Percentiles rank a stretch among this genome's conserved stretches.
Evolutionary conservation across 2,797 vertebrate genomes (phyloP).

Genomic region (Mus minutoides): DNA sequence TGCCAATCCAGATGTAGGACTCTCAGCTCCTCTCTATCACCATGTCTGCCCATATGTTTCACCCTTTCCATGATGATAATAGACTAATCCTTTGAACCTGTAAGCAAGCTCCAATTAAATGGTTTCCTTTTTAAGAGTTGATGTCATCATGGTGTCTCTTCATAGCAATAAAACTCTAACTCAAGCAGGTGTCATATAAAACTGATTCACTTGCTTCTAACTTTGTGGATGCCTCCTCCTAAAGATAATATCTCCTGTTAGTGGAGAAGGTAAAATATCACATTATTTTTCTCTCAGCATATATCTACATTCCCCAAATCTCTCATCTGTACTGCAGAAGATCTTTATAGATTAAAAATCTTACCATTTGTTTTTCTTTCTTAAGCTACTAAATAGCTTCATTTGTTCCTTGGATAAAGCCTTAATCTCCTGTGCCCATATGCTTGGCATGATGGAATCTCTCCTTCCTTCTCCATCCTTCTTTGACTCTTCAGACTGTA

Average conservation of each 20-base stretch:
- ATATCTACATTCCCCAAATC: not conserved
- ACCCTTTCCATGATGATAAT: not conserved
- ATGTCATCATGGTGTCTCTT: not conserved
- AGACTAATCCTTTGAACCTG: not conserved
- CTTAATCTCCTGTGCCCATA: not conserved
- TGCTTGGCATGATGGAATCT: not conserved
- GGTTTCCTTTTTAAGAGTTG: not conserved
- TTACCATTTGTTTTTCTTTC: not conserved
- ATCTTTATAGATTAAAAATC: not conserved
- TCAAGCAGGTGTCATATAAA: not conserved
- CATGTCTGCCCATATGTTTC: not conserved
- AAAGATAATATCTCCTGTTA: not conserved
- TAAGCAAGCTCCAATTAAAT: not conserved
- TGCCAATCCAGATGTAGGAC: not conserved
- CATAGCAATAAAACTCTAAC: not conserved
- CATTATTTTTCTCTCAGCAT: not conserved
- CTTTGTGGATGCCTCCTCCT: not conserved
- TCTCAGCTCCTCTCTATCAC: not conserved
- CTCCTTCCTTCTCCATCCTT: not conserved
- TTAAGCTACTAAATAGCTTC: not conserved
- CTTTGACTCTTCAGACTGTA: not conserved
- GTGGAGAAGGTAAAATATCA: not conserved
- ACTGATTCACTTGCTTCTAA: not conserved
- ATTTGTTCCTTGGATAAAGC: not conserved
- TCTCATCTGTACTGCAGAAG: not conserved